Conservation (phyloP, 2,888 invertebrate genomes). For the Phymatocera aterrima region DNA sequence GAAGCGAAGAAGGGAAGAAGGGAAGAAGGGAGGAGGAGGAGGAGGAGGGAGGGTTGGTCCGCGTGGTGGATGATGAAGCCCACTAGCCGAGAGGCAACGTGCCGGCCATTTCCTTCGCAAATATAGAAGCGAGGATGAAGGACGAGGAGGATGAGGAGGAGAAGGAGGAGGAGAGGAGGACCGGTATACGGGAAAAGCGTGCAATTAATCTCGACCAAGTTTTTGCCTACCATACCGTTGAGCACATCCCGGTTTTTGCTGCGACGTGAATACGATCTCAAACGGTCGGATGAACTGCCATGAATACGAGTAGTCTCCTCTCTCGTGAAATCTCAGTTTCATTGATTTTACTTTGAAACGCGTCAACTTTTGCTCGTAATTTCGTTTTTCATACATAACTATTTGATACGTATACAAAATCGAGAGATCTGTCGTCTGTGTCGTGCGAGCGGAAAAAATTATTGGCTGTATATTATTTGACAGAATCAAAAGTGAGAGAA, state of each 20-base stretch:
- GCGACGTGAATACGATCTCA: neutral
- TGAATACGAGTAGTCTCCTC: constrained; percentile 26
- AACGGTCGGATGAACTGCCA: constrained; percentile 29
- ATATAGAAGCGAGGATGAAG: constrained; percentile 15
- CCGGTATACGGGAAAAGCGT: constrained; percentile 21
- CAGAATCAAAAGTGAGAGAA: no score
- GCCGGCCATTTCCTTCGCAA: constrained; percentile 33
- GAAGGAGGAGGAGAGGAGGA: neutral
- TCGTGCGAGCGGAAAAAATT: no score
- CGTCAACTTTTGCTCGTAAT: neutral
- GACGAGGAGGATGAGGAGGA: no score
- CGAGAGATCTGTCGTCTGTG: no score
- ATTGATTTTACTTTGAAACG: neutral
- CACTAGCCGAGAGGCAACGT: no score
- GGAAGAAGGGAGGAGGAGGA: neutral
- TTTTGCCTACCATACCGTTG: constrained; percentile 35
- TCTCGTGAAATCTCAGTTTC: constrained; percentile 34
- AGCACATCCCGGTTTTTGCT: constrained; percentile 42
- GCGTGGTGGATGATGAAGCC: no score
- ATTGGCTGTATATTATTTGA: no score
- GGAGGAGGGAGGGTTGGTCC: neutral
- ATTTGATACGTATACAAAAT: no score
- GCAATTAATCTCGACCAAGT: constrained; percentile 45
- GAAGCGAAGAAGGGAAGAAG: neutral
- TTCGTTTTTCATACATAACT: no score